phyloP scores from a whole-genome alignment of 2,888 invertebrate genomes.

The Cosmorhoe ocellata region DNA sequence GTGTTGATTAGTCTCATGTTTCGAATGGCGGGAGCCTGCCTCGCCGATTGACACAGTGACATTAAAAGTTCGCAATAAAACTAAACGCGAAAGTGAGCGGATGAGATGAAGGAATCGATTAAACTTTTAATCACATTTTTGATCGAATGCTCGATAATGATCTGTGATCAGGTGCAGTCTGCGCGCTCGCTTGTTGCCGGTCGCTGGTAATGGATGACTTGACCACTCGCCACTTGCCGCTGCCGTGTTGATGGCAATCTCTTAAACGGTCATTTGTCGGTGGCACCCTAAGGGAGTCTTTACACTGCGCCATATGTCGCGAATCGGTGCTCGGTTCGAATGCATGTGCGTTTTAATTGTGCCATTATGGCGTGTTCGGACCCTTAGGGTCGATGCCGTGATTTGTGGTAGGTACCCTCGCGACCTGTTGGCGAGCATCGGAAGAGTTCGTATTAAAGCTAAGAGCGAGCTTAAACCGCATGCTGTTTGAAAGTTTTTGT shows the following conservation, averaged over 20 bases:
- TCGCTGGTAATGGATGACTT: constrained; percentile 69
- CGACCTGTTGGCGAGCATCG: constrained; percentile 5
- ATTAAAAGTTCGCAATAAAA: constrained; percentile 35
- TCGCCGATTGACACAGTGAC: constrained; percentile 36
- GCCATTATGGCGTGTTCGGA: constrained; percentile 43
- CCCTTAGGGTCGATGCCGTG: constrained; percentile 36
- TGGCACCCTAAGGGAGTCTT: constrained; percentile 33
- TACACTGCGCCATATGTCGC: constrained; percentile 70
- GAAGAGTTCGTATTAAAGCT: background rate
- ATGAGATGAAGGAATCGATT: constrained; percentile 61
- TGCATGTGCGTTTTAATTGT: constrained; percentile 61
- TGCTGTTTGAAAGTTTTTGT: too few relatives aligned
- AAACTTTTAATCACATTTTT: constrained; percentile 66
- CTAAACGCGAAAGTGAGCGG: constrained; percentile 35
- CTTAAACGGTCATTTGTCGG: constrained; percentile 73
- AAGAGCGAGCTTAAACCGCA: too few relatives aligned
- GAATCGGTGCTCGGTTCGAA: constrained; percentile 32
- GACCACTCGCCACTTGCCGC: constrained; percentile 47
- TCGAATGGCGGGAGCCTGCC: constrained; percentile 6
- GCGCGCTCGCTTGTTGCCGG: constrained; percentile 45
- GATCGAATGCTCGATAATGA: constrained; percentile 73
- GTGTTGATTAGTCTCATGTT: constrained; percentile 1
- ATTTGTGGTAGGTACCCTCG: constrained; percentile 20
- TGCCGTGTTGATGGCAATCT: constrained; percentile 71
- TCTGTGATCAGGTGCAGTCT: constrained; percentile 62